Conservation (phyloP, 2,113 vertebrate species). For the Oreochromis niloticus region DNA sequence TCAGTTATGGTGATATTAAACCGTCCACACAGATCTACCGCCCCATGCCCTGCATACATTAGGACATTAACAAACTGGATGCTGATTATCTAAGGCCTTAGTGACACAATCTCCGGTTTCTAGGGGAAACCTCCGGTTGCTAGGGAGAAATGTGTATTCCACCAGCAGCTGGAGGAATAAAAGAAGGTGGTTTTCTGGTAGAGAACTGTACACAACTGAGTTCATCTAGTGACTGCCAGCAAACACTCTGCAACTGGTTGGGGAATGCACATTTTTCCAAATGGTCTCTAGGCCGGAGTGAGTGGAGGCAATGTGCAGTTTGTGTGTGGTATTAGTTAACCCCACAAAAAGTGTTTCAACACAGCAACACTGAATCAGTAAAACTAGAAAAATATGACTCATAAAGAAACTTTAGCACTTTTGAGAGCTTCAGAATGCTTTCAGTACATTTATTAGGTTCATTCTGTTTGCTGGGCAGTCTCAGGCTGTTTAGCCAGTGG, state of each 20-base stretch:
- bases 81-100: not conserved
- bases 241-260: not conserved
- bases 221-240: not conserved
- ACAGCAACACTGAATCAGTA: not conserved
- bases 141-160: not conserved
- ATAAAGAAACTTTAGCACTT: not conserved
- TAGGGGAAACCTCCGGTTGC: fast-evolving
- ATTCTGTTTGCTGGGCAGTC: not conserved
- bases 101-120: not conserved
- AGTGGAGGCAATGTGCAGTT: not conserved
- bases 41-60: not conserved
- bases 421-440: not conserved
- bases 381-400: not conserved
- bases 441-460: not conserved
- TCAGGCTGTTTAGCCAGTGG: not conserved
- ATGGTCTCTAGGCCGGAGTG: not conserved
- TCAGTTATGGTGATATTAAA: not conserved
- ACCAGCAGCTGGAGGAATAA: not conserved
- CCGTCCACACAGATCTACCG: not conserved
- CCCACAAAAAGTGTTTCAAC: not conserved
- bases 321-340: not conserved
- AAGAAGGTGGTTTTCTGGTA: not conserved
- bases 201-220: not conserved
- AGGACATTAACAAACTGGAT: not conserved
- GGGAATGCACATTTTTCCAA: not conserved